phyloP scores from a whole-genome alignment of 2,888 invertebrate species.

The Drosophila pseudotakahashii region DNA sequence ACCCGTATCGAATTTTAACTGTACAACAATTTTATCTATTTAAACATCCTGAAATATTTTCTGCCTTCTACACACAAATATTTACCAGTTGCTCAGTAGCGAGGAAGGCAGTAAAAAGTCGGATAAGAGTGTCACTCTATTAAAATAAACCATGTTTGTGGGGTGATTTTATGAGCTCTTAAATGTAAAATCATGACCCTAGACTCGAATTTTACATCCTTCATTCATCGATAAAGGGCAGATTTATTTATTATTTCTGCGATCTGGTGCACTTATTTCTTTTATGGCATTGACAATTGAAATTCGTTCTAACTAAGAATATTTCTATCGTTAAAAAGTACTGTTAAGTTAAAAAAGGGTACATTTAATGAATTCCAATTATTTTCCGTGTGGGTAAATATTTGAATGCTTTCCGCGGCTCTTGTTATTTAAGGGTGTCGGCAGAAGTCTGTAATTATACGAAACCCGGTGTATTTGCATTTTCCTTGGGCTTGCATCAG shows the following conservation, averaged over 20 bases:
- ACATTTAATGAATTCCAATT: not conserved
- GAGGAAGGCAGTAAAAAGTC: not conserved
- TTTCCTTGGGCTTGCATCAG: conserved; percentile 5
- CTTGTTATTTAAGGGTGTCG: not conserved
- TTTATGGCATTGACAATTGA: not conserved
- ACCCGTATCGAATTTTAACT: too few relatives aligned
- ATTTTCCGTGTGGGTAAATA: conserved; percentile 3
- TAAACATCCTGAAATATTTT: not conserved
- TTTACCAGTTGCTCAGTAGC: not conserved
- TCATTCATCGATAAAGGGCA: not conserved
- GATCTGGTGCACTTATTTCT: not conserved
- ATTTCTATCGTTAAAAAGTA: not conserved
- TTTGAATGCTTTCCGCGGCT: not conserved
- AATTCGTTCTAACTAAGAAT: not conserved
- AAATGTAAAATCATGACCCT: not conserved
- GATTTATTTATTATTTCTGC: not conserved
- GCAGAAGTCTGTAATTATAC: not conserved
- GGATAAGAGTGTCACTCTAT: conserved; percentile 1
- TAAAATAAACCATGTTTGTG: conserved; percentile 2
- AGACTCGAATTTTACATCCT: not conserved
- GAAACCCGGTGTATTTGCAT: conserved; percentile 1
- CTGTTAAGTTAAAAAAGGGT: not conserved
- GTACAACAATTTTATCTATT: too few relatives aligned
- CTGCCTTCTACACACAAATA: not conserved
- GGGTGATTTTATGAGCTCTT: not conserved